Conservation (phyloP, 2,797 vertebrate species). For the Cuniculus paca region DNA sequence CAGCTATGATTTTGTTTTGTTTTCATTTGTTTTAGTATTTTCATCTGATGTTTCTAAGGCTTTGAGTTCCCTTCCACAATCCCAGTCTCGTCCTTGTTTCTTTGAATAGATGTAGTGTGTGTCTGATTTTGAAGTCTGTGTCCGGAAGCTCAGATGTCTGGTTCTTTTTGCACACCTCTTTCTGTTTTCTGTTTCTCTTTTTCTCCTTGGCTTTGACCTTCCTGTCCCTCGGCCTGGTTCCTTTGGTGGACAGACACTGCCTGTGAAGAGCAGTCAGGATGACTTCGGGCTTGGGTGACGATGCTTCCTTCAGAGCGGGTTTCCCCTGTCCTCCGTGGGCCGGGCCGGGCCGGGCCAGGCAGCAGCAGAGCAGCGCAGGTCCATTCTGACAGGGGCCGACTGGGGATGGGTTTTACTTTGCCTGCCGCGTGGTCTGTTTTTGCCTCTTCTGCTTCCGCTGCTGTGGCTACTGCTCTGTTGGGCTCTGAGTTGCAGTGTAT, state of each 20-base stretch:
- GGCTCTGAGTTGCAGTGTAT: background rate
- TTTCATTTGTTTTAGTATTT: slow-evolving; percentile 22
- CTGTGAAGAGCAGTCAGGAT: background rate
- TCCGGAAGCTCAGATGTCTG: slow-evolving; percentile 8
- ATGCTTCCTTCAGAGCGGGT: background rate
- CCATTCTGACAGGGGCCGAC: background rate
- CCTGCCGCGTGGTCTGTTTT: background rate
- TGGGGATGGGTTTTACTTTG: background rate
- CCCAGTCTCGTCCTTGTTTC: background rate
- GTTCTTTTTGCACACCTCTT: background rate
- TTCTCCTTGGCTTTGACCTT: background rate
- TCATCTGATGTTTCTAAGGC: background rate
- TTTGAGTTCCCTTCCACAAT: background rate
- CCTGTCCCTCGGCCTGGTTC: background rate
- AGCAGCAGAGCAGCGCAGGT: background rate
- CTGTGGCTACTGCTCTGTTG: background rate
- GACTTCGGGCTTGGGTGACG: background rate
- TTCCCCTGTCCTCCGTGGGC: background rate
- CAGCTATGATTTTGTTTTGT: background rate
- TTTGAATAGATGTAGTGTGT: background rate
- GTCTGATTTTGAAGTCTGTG: background rate
- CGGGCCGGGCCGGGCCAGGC: no score
- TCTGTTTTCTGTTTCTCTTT: background rate
- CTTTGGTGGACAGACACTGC: background rate
- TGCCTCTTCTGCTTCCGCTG: background rate